Conservation (phyloP, 2,797 vertebrate species). For the Karalla daura region DNA sequence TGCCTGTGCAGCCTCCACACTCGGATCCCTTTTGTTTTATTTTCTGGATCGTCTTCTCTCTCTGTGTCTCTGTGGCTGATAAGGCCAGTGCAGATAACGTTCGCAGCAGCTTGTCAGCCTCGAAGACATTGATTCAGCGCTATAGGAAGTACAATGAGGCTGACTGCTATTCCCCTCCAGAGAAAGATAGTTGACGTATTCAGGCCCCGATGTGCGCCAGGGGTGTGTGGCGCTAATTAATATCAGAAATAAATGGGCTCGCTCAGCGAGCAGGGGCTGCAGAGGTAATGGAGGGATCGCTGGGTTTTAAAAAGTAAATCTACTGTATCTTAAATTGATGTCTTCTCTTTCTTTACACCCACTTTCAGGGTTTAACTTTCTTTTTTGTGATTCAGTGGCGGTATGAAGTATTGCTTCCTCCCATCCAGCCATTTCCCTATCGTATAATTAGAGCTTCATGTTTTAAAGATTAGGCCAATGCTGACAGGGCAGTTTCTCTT, state of each 20-base stretch:
- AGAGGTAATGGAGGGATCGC: background rate
- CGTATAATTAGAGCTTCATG: constrained; percentile 73
- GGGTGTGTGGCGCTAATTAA: constrained; percentile 11
- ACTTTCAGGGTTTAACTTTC: constrained; percentile 18
- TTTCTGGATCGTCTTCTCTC: constrained; percentile 20
- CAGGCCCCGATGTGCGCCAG: constrained; percentile 1
- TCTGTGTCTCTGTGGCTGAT: constrained; percentile 17
- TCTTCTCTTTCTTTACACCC: constrained; percentile 6
- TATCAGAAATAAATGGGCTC: constrained; percentile 7
- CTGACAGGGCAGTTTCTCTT: constrained; percentile 61
- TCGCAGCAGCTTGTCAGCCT: constrained; percentile 41
- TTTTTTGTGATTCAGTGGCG: constrained; percentile 32
- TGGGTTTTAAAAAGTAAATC: background rate
- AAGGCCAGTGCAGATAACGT: constrained; percentile 32
- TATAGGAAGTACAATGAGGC: constrained; percentile 21
- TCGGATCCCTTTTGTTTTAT: constrained; percentile 37
- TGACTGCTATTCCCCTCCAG: background rate
- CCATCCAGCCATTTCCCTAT: constrained; percentile 27
- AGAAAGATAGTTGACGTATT: constrained; percentile 11
- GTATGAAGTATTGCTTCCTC: constrained; percentile 50
- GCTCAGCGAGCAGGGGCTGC: background rate
- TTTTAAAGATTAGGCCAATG: constrained; percentile 72
- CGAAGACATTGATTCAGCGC: constrained; percentile 39
- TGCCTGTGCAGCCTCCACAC: background rate
- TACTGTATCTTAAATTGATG: constrained; percentile 29